phyloP scores from a whole-genome alignment of 2,888 invertebrate genomes.

The Odontocolon sp. region DNA sequence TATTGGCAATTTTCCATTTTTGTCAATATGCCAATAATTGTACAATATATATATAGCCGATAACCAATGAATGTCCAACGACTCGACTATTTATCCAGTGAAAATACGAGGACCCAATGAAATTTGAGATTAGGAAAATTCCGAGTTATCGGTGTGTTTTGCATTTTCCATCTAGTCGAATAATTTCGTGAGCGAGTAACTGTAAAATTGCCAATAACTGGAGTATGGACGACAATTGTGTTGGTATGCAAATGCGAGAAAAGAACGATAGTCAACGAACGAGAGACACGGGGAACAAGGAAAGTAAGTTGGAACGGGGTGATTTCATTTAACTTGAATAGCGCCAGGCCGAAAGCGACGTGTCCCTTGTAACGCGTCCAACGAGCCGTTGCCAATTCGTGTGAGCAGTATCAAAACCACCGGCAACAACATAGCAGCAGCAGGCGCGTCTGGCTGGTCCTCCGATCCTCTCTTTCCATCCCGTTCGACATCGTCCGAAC shows the following conservation, averaged over 20 bases:
- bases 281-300: not conserved
- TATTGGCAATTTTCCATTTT: too few relatives aligned
- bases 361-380: slow-evolving; percentile 61
- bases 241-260: slow-evolving; percentile 26
- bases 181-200: too few relatives aligned
- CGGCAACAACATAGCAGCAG: not conserved
- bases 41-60: too few relatives aligned
- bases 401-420: slow-evolving; percentile 11
- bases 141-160: too few relatives aligned
- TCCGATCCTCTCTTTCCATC: not conserved
- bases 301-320: not conserved
- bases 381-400: slow-evolving; percentile 61
- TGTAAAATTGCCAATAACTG: too few relatives aligned
- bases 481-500: slow-evolving; percentile 13
- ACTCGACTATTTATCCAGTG: too few relatives aligned
- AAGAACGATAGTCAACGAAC: not conserved
- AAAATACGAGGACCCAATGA: too few relatives aligned
- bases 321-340: slow-evolving; percentile 56
- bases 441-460: slow-evolving; percentile 23
- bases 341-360: slow-evolving; percentile 51
- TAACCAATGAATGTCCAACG: too few relatives aligned
- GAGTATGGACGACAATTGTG: too few relatives aligned
- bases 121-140: too few relatives aligned
- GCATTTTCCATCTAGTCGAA: too few relatives aligned
- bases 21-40: too few relatives aligned